Percentiles rank a stretch among this genome's conserved stretches.
Conservation (phyloP, 2,113 vertebrate species). For the Telmatochromis sp. region DNA sequence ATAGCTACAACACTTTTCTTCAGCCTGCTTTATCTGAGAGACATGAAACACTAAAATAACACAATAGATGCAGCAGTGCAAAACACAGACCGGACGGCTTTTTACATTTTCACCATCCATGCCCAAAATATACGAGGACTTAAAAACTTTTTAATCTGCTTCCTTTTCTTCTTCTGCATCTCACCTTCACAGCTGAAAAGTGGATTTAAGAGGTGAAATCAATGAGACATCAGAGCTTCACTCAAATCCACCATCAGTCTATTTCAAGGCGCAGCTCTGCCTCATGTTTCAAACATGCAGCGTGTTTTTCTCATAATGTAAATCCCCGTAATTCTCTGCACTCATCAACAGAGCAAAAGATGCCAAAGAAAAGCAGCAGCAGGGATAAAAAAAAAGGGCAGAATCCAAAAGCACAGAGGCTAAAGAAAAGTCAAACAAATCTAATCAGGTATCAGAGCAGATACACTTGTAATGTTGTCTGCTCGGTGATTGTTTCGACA, state of each 20-base stretch:
- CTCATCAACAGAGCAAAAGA: not conserved
- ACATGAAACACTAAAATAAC: not conserved
- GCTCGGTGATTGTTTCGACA: not conserved
- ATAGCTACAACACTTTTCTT: not conserved
- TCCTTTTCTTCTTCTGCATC: not conserved
- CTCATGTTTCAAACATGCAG: not conserved
- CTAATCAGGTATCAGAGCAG: not conserved
- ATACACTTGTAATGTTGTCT: not conserved
- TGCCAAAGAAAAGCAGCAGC: not conserved
- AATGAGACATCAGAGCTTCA: constrained; percentile 21
- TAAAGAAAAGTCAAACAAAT: not conserved
- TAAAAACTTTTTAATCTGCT: constrained; percentile 17
- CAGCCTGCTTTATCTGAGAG: not conserved
- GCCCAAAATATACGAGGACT: constrained; percentile 4
- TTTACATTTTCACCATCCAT: constrained; percentile 5
- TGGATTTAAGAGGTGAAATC: constrained; percentile 50
- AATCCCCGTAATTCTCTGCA: not conserved
- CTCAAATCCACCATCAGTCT: not conserved
- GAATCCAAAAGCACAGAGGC: not conserved
- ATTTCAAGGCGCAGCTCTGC: not conserved
- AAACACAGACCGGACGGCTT: not conserved
- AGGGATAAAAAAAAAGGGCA: not conserved
- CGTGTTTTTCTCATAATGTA: not conserved
- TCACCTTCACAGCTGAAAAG: not conserved
- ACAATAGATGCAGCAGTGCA: not conserved